Conservation (phyloP, 2,113 vertebrate species). For the Rattus norvegicus region DNA sequence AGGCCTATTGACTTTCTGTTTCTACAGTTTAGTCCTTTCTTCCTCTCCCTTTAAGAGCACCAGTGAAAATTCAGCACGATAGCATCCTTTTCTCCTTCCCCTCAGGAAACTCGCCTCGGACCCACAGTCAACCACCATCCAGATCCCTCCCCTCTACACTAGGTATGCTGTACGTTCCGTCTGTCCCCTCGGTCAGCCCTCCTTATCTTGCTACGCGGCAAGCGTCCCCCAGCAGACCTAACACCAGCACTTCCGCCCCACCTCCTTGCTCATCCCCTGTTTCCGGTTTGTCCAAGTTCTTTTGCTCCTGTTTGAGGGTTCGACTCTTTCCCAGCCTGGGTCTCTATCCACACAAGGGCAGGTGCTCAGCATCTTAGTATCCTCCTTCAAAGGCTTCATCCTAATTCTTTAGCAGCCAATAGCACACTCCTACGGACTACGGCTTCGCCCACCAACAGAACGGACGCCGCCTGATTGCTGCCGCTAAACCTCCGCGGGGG, state of each 20-base stretch:
- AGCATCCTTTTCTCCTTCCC: neutral
- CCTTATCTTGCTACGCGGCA: fast-evolving
- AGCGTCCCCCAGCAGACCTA: fast-evolving
- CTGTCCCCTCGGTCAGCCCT: neutral
- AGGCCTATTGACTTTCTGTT: neutral
- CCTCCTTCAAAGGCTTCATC: neutral
- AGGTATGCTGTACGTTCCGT: neutral
- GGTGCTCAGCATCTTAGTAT: neutral
- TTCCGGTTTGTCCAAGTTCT: neutral
- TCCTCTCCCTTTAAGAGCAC: neutral
- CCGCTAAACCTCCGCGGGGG: neutral
- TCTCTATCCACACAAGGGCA: neutral
- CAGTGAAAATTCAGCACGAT: neutral
- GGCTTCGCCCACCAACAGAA: neutral
- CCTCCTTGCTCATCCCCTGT: neutral
- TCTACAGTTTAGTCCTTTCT: neutral
- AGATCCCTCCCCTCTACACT: fast-evolving
- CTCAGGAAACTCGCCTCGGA: neutral
- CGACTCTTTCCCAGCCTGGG: neutral
- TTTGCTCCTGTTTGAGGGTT: neutral
- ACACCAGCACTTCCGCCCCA: neutral
- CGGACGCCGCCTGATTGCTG: neutral
- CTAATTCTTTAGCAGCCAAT: fast-evolving
- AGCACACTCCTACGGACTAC: fast-evolving
- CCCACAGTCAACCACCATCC: neutral